These are phyloP conservation scores for Micronycteris hirsuta DNA, from an alignment of 2,113 vertebrate species.

Conservation along the genomic window DNA sequence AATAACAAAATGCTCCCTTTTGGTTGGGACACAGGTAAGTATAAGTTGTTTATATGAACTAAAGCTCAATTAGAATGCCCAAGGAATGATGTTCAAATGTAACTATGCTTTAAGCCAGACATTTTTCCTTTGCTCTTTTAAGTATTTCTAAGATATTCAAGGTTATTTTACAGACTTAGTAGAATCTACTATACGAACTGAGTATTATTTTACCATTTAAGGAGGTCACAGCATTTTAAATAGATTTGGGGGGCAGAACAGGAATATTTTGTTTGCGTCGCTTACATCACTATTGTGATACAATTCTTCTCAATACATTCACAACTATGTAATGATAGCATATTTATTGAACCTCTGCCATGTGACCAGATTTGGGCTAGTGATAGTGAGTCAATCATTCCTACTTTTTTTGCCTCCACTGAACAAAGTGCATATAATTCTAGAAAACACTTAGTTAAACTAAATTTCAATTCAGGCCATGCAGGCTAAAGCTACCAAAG, in stretches of 20 bases:
- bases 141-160: conserved; percentile 13
- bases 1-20: neutral
- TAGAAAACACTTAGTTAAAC: neutral
- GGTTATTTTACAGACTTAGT: neutral
- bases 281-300: neutral
- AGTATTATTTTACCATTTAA: neutral
- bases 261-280: neutral
- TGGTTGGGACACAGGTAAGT: neutral
- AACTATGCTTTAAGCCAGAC: neutral
- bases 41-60: neutral
- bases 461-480: neutral
- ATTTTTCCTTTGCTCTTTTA: neutral
- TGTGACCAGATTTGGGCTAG: neutral
- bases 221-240: neutral
- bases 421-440: neutral
- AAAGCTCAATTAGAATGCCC: neutral
- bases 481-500: neutral
- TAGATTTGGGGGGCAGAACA: neutral
- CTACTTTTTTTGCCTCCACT: neutral
- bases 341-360: neutral
- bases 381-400: neutral
- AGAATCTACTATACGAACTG: neutral
- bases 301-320: neutral
- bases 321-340: neutral
- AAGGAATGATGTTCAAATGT: neutral